phyloP scores from a whole-genome alignment of 2,888 invertebrate genomes.

The Ceramica pisi region DNA sequence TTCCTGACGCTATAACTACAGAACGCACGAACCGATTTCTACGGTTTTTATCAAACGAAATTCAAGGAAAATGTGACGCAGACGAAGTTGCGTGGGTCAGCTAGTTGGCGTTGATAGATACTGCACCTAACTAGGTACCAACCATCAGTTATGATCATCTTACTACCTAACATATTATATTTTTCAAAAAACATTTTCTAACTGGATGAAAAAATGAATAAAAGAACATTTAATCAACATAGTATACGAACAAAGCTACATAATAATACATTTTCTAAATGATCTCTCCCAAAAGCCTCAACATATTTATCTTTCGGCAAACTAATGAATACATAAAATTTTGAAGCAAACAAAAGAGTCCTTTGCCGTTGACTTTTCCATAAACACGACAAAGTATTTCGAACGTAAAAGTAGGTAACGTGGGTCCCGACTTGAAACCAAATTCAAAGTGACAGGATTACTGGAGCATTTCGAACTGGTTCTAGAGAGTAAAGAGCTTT shows the following conservation, averaged over 20 bases:
- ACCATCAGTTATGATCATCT: too few species aligned
- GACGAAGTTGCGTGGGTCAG: too few species aligned
- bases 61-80: too few species aligned
- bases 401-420: constrained; percentile 78
- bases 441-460: constrained; percentile 84
- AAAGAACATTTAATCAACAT: neutral
- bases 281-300: constrained; percentile 26
- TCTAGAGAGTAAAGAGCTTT: constrained; percentile 70
- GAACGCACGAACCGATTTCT: too few species aligned
- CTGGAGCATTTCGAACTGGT: constrained; percentile 73
- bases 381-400: constrained; percentile 80
- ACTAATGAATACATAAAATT: constrained; percentile 66
- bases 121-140: too few species aligned
- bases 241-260: neutral
- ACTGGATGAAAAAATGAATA: neutral
- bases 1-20: too few species aligned
- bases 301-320: constrained; percentile 49
- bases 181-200: neutral
- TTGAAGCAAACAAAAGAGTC: constrained; percentile 64
- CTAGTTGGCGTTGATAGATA: too few species aligned
- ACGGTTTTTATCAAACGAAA: too few species aligned
- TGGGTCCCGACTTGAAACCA: constrained; percentile 73
- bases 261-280: constrained; percentile 3
- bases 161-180: too few species aligned
- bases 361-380: constrained; percentile 70